These are phyloP conservation scores for Neoaliturus tenellus DNA, from an alignment of 2,888 invertebrate species.

Conservation along the genomic window DNA sequence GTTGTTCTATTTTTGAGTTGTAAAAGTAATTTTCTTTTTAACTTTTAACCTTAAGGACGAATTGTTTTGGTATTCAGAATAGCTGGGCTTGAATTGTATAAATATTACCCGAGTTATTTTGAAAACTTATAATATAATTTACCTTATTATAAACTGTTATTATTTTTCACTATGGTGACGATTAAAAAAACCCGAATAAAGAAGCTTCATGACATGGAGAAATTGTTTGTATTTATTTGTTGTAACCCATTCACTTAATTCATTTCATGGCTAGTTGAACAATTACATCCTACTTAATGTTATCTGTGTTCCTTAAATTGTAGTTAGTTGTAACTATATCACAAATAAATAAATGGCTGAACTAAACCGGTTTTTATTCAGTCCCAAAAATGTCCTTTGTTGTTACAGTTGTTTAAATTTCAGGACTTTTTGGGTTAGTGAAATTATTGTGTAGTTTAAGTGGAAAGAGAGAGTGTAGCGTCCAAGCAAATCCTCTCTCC, in stretches of 20 bases:
- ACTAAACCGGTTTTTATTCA: constrained; percentile 22
- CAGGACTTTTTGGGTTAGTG: too few species aligned
- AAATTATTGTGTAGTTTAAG: too few species aligned
- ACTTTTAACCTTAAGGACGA: constrained; percentile 50
- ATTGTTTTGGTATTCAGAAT: constrained; percentile 49
- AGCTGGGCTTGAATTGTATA: constrained; percentile 51
- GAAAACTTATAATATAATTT: constrained; percentile 43
- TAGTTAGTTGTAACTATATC: constrained; percentile 39
- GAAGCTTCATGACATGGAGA: constrained; percentile 59
- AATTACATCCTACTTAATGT: constrained; percentile 12
- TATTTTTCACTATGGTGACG: constrained; percentile 54
- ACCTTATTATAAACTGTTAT: constrained; percentile 38
- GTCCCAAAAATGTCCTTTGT: neutral
- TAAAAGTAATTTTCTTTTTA: constrained; percentile 52
- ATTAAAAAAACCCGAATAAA: constrained; percentile 56
- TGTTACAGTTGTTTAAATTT: too few species aligned
- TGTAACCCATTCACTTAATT: neutral
- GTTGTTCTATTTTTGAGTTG: constrained; percentile 55
- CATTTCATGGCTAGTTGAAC: neutral
- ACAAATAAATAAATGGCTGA: constrained; percentile 46
- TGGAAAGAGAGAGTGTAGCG: too few species aligned
- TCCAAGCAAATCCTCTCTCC: too few species aligned
- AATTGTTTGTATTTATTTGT: constrained; percentile 39
- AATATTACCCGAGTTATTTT: constrained; percentile 51
- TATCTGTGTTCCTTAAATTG: constrained; percentile 37